phyloP scores from a whole-genome alignment of 2,888 invertebrate genomes.

The Serrognathus titanus region DNA sequence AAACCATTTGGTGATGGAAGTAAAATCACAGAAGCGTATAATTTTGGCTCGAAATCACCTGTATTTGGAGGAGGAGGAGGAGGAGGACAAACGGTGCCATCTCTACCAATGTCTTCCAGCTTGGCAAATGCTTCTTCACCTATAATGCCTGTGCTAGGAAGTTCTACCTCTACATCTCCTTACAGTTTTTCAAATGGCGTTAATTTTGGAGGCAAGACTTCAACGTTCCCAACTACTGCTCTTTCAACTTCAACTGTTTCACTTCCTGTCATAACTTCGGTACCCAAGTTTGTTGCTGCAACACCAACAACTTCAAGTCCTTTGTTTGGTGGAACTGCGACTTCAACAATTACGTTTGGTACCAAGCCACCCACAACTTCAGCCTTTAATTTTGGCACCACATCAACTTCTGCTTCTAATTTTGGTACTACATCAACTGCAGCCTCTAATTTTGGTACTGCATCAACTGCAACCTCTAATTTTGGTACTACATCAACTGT shows the following conservation, averaged over 20 bases:
- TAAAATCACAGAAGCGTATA: not conserved
- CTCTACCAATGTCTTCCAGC: not conserved
- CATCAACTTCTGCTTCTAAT: not conserved
- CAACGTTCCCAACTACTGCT: not conserved
- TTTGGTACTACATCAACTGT: conserved; percentile 7
- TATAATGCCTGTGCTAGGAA: too few relatives aligned
- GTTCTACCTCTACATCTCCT: too few relatives aligned
- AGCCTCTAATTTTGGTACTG: conserved; percentile 9
- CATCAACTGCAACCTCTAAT: not conserved
- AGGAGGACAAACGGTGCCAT: not conserved
- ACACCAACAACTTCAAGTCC: not conserved
- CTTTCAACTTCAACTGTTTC: conserved; percentile 2
- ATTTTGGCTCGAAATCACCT: not conserved
- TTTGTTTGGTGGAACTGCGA: not conserved
- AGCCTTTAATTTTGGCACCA: too few relatives aligned
- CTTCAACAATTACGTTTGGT: conserved; percentile 2
- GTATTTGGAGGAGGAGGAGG: not conserved
- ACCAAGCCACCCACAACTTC: not conserved
- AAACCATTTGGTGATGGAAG: not conserved
- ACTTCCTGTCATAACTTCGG: not conserved
- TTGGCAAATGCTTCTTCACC: too few relatives aligned
- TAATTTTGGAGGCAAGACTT: not conserved
- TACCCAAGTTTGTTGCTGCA: not conserved
- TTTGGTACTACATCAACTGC: not conserved
- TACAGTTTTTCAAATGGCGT: too few relatives aligned